A percentile compares a stretch with the other conserved stretches of the same genome.
phyloP scores from a whole-genome alignment of 92 coral and sea anemone genomes.

The Zoanthus solanderi region DNA sequence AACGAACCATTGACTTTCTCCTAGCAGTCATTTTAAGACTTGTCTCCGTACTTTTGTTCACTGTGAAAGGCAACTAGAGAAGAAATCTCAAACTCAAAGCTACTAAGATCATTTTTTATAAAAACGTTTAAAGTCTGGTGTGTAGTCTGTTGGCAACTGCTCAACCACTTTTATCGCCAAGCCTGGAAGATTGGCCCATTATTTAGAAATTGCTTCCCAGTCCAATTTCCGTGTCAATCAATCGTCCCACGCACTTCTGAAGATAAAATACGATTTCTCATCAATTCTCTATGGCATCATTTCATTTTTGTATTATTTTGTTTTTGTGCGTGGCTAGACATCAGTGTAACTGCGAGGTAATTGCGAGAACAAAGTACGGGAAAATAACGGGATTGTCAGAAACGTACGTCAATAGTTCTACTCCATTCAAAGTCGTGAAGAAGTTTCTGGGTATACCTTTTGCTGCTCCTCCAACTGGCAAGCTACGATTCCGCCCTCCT shows the following conservation, averaged over 20 bases:
- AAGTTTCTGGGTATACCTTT: conserved; percentile 88
- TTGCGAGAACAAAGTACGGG: conserved; percentile 72
- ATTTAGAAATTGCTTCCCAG: conserved; percentile 7
- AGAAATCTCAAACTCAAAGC: not conserved
- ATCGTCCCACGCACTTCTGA: conserved; percentile 28
- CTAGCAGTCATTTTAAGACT: not conserved
- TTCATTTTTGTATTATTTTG: not conserved
- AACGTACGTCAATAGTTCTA: conserved; percentile 45
- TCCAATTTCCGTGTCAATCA: conserved; percentile 26
- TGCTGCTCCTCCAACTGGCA: conserved; percentile 80
- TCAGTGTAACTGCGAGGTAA: conserved; percentile 4
- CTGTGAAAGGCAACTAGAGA: not conserved
- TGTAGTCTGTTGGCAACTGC: conserved; percentile 15
- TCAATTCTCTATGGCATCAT: not conserved
- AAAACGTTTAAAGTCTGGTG: not conserved
- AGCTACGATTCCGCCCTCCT: conserved; percentile 80
- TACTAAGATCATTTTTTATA: not conserved
- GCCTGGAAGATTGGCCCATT: conserved; percentile 1
- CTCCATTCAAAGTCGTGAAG: conserved; percentile 66
- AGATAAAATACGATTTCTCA: conserved; percentile 9
- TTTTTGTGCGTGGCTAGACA: not conserved
- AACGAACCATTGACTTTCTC: not conserved
- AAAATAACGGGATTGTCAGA: conserved; percentile 65
- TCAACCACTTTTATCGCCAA: not conserved
- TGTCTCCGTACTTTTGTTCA: too few species aligned